Evolutionary conservation across 1,140 invertebrate genomes (phyloP).

Genomic region (Heliconius himera): DNA sequence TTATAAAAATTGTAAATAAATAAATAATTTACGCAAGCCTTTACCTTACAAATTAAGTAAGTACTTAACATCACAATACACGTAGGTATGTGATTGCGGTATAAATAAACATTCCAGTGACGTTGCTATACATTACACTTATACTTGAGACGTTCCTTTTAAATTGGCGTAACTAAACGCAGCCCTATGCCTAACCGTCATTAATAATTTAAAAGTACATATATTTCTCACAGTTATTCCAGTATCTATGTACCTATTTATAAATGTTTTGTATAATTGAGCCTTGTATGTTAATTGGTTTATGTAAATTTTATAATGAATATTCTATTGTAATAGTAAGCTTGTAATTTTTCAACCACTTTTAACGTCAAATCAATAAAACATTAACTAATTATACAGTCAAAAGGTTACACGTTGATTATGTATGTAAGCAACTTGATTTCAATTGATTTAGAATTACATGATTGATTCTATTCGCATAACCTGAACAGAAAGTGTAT

Average conservation of each 20-base stretch:
- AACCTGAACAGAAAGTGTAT: background rate
- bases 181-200: background rate
- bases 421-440: background rate
- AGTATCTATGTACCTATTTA: background rate
- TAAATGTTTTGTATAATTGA: slow-evolving; percentile 2
- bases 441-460: background rate
- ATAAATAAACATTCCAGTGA: too few species aligned
- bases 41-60: too few species aligned
- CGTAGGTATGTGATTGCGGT: too few species aligned
- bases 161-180: background rate
- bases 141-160: too few species aligned
- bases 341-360: background rate
- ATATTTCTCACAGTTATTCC: background rate
- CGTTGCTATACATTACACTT: too few species aligned
- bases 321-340: slow-evolving; percentile 5
- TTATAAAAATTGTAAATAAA: too few species aligned
- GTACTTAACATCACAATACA: too few species aligned
- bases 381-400: slow-evolving; percentile 9
- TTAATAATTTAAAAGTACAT: background rate
- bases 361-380: slow-evolving; percentile 7
- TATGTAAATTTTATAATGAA: slow-evolving; percentile 3
- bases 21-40: too few species aligned
- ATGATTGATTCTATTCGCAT: background rate
- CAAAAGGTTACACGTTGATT: background rate
- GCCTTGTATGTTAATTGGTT: background rate